These are phyloP conservation scores for Eulithis prunata DNA, from an alignment of 2,888 invertebrate genomes.

Conservation along the genomic window DNA sequence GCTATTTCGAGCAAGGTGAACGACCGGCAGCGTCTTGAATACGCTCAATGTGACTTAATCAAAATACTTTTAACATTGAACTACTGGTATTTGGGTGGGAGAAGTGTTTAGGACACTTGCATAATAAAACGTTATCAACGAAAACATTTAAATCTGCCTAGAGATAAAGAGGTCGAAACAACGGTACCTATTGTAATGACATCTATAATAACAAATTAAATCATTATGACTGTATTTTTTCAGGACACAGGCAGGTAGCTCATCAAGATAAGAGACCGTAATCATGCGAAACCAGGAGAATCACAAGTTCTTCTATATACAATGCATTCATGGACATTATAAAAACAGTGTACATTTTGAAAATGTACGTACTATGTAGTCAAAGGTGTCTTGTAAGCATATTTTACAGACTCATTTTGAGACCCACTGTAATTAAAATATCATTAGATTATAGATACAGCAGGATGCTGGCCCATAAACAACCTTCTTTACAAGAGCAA, in stretches of 20 bases:
- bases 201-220: no score
- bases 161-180: background rate
- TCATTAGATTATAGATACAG: background rate
- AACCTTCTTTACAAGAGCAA: background rate
- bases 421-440: no score
- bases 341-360: no score
- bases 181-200: background rate
- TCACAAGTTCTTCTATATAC: no score
- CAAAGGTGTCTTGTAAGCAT: no score
- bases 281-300: no score
- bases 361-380: no score
- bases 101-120: conserved; percentile 18
- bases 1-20: conserved; percentile 46
- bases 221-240: background rate
- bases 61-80: conserved; percentile 40
- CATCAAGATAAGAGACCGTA: no score
- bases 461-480: background rate
- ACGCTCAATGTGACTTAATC: conserved; percentile 38
- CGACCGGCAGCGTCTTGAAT: conserved; percentile 34
- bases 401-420: no score
- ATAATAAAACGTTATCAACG: conserved; percentile 12
- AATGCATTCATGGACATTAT: no score
- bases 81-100: conserved; percentile 24
- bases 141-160: conserved; percentile 1
- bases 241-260: background rate